Conservation (phyloP, 2,888 invertebrate species). For the Lasiommata megera region DNA sequence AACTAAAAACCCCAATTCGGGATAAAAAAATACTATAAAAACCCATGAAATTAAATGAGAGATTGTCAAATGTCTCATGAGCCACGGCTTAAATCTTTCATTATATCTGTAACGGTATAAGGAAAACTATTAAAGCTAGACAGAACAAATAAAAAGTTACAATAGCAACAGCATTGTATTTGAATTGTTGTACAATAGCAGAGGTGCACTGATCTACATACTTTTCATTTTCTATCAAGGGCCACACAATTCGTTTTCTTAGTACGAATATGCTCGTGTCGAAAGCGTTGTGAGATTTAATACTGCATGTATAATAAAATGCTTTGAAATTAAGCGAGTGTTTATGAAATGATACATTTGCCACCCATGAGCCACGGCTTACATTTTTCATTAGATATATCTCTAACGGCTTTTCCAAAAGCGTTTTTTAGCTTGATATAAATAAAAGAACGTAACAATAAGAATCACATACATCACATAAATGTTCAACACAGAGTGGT, state of each 20-base stretch:
- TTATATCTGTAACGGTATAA: conserved; percentile 8
- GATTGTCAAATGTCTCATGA: conserved; percentile 19
- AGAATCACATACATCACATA: no score
- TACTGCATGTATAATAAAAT: no score
- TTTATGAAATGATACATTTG: no score
- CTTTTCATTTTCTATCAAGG: not conserved
- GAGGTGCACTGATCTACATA: not conserved
- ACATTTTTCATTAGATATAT: no score
- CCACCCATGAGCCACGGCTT: no score
- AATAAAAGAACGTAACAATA: no score
- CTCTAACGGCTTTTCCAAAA: no score
- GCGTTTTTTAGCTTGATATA: no score
- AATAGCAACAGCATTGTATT: conserved; percentile 5
- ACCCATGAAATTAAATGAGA: conserved; percentile 26
- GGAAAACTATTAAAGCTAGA: not conserved
- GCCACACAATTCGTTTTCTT: not conserved
- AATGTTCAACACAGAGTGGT: no score
- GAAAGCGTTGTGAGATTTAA: not conserved
- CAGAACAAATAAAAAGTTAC: conserved; percentile 1
- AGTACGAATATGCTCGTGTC: not conserved
- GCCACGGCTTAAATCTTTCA: conserved; percentile 8
- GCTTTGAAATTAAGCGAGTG: no score
- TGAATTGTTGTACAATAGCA: not conserved
- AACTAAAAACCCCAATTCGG: no score
- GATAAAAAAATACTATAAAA: conserved; percentile 16